These are phyloP conservation scores for Philonicus albiceps DNA, from an alignment of 2,888 invertebrate species.

Conservation along the genomic window DNA sequence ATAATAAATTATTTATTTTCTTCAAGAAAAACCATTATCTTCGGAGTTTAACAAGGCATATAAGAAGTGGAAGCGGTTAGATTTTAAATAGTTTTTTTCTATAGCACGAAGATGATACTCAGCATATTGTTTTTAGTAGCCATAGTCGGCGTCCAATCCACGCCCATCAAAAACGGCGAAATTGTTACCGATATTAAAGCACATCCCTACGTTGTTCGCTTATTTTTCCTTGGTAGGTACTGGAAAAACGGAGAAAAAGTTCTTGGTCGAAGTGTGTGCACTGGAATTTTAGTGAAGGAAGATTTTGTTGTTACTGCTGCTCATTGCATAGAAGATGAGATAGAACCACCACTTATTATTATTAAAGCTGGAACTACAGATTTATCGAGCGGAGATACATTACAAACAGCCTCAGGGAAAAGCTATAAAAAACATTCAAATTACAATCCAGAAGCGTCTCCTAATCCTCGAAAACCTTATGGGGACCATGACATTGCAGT, in stretches of 20 bases:
- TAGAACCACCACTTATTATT: neutral
- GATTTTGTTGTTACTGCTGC: neutral
- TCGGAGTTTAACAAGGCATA: neutral
- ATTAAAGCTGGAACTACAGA: neutral
- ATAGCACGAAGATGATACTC: neutral
- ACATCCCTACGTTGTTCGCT: neutral
- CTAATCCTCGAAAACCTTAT: neutral
- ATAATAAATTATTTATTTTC: neutral
- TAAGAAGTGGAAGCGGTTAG: neutral
- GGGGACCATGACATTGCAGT: neutral
- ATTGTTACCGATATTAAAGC: neutral
- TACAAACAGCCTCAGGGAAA: neutral
- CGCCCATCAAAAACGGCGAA: neutral
- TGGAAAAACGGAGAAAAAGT: neutral
- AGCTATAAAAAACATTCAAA: neutral
- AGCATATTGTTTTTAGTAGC: neutral
- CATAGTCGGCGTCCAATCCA: neutral
- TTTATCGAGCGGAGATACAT: neutral
- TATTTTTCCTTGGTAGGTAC: neutral
- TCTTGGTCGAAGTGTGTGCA: neutral
- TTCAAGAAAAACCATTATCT: neutral
- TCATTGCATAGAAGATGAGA: neutral
- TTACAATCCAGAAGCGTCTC: neutral
- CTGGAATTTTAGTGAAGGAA: neutral
- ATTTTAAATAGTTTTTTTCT: neutral